Evolutionary conservation across 1,140 invertebrate genomes (phyloP).

Genomic region (Sycobia sp.): DNA sequence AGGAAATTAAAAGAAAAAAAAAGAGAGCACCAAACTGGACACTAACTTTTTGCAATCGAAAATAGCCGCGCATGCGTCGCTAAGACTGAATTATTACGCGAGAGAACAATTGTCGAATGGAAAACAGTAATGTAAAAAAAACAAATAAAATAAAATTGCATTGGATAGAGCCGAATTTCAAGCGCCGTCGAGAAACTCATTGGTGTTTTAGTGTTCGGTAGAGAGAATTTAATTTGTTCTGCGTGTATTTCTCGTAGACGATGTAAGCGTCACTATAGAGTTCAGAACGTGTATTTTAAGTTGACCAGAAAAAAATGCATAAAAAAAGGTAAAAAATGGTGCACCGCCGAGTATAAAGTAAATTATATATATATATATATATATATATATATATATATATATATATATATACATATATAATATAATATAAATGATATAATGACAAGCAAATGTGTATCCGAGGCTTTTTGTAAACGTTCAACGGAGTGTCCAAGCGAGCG

Average conservation of each 20-base stretch:
- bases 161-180: background rate
- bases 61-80: constrained; percentile 47
- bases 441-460: too few species aligned
- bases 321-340: too few species aligned
- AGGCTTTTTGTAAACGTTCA: constrained; percentile 32
- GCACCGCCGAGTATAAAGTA: too few species aligned
- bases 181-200: constrained; percentile 41
- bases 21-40: too few species aligned
- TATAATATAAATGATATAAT: background rate
- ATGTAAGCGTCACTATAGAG: constrained; percentile 15
- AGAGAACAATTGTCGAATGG: constrained; percentile 7
- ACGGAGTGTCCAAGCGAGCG: constrained; percentile 19
- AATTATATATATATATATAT: too few species aligned
- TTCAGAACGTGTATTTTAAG: too few species aligned
- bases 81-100: constrained; percentile 58
- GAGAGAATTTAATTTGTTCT: constrained; percentile 58
- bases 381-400: too few species aligned
- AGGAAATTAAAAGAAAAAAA: too few species aligned
- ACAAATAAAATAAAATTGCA: constrained; percentile 34
- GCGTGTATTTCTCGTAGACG: constrained; percentile 35
- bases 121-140: constrained; percentile 25
- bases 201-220: constrained; percentile 60
- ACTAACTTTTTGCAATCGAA: too few species aligned
- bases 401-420: constrained; percentile 8
- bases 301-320: background rate